Evolutionary conservation across 2,888 invertebrate species (phyloP).

Genomic region (Drosophila setosimentum): DNA sequence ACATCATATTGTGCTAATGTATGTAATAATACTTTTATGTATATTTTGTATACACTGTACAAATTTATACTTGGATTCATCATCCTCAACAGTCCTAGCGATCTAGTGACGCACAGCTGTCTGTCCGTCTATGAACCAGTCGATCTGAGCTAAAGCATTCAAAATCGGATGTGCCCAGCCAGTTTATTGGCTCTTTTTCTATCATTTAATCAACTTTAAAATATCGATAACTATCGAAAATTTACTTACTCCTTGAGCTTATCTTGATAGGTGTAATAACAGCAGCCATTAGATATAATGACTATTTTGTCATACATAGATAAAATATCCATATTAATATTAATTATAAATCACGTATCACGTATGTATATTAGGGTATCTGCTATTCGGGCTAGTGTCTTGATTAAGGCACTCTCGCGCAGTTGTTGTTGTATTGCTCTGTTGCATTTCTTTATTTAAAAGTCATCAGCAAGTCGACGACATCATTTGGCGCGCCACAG

Average conservation of each 20-base stretch:
- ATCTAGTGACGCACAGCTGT: neutral
- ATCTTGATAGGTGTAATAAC: neutral
- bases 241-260: neutral
- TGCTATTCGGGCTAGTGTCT: neutral
- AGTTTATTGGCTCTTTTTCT: neutral
- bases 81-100: neutral
- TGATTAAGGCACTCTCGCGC: neutral
- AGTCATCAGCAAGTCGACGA: slow-evolving; percentile 77
- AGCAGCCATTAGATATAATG: neutral
- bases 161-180: neutral
- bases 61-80: neutral
- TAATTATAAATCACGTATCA: too few relatives aligned
- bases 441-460: slow-evolving; percentile 71
- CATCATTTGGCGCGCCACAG: slow-evolving; percentile 71
- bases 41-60: neutral
- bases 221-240: neutral
- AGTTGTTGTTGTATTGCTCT: slow-evolving; percentile 14
- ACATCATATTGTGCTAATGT: neutral
- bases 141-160: neutral
- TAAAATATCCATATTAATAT: neutral
- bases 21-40: neutral
- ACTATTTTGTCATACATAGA: neutral
- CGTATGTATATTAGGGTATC: neutral
- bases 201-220: neutral
- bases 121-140: neutral